Base-by-base conservation (phyloP, 2,113 vertebrate genomes). In the Mirza zaza region DNA sequence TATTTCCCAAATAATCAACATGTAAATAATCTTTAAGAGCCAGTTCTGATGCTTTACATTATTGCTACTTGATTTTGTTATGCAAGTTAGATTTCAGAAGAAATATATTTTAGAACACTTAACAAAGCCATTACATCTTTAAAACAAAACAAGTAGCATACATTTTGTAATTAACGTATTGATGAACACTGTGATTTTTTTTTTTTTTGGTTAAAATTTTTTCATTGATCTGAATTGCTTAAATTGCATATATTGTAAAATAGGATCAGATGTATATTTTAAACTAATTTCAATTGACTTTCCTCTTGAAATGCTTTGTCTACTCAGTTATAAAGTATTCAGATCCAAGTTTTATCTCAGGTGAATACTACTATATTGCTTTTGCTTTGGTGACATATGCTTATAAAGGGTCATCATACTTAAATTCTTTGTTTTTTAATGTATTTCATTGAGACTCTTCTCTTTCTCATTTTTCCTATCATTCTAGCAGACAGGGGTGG, bases 301-400 rank as follows among this genome's bases (percentile, higher is more conserved):
- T 99, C 95, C 97, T 98, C 97, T 98, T 12, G 75, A 98, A 98
- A 98, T 95, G 98, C 98, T 97, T 98, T 98, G 98, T 97, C 98
- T 98, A 98, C 98, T 98, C 98, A 98, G 96, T 98, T 97, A 97
- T 91, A 94, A 97, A 98, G 98, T 98, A 98, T 89, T 98, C 97
- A 98, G 98, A 98, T 98, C 98, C 98, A 98, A 98, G 98, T 98
- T 98, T 99, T 98, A 98, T 99, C 98, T 99, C 98, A 99, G 98
- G 98, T 99, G 98, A 99, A 98, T 98, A 98, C 91, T 98, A 98
- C 98, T 98, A 97, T 98, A 98, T 97, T 97, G 89, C 95, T 98
- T 98, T 98, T 98, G 97, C 97, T 98, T 96, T 96, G 80, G 93
- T 97, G 96, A 97, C 98, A 97, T 96, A 90, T 94, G 90, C 97